These are phyloP conservation scores for Escarpia spicata DNA, from an alignment of 2,888 invertebrate species.

Conservation along the genomic window DNA sequence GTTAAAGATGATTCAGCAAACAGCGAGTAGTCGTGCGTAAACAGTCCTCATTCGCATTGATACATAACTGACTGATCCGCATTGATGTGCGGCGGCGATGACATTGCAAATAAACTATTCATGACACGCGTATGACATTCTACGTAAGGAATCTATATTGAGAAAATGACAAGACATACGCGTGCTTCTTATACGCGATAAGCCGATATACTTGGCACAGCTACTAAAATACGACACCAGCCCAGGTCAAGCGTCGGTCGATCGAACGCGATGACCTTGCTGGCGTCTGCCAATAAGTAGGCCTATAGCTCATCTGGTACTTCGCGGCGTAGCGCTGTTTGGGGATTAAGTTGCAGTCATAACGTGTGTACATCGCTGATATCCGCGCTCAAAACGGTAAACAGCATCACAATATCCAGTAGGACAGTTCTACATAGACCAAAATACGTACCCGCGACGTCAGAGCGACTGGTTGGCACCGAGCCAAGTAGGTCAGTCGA, in stretches of 20 bases:
- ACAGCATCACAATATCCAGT: not conserved
- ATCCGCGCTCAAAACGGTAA: not conserved
- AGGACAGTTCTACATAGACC: not conserved
- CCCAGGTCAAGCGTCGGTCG: not conserved
- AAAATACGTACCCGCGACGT: not conserved
- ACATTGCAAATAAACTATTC: not conserved
- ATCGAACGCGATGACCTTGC: not conserved
- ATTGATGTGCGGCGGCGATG: not conserved
- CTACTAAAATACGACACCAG: not conserved
- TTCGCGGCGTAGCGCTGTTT: not conserved
- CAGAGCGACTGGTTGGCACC: not conserved
- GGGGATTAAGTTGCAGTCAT: not conserved
- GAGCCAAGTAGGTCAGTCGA: not conserved
- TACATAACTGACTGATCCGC: not conserved
- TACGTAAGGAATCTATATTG: not conserved
- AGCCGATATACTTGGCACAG: not conserved
- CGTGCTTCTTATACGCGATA: not conserved
- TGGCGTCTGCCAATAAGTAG: not conserved
- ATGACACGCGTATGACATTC: not conserved
- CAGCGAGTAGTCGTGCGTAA: not conserved
- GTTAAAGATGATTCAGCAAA: not conserved
- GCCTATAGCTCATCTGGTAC: not conserved
- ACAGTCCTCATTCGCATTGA: not conserved
- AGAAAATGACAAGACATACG: not conserved
- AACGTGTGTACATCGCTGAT: not conserved